phyloP scores from a whole-genome alignment of 2,113 vertebrate species.

The Chamaea fasciata region DNA sequence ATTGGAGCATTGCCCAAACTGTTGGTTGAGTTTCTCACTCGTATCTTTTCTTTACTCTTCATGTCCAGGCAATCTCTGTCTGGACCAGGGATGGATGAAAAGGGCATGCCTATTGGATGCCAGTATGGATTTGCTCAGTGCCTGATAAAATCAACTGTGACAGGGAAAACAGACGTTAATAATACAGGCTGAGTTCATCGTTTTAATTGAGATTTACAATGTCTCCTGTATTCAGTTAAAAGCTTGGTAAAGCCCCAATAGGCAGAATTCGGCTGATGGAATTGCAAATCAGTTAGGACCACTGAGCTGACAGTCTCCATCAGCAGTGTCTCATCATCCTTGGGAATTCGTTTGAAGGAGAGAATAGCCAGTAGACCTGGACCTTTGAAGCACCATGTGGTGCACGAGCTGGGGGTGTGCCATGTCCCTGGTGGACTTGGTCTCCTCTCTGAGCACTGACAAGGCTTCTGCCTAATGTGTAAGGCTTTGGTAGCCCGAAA shows the following conservation, averaged over 20 bases:
- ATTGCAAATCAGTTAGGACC: background rate
- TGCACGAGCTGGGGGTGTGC: background rate
- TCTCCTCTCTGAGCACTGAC: background rate
- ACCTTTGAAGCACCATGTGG: background rate
- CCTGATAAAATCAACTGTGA: background rate
- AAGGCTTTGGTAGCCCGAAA: background rate
- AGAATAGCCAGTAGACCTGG: background rate
- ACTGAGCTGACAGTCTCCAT: slow-evolving; percentile 7
- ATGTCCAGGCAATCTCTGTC: background rate
- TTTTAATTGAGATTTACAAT: slow-evolving; percentile 14
- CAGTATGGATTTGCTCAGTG: background rate
- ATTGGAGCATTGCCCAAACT: background rate
- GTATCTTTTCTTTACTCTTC: background rate
- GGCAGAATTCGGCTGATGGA: background rate
- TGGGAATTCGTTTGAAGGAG: background rate
- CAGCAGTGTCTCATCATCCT: background rate
- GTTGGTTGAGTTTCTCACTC: background rate
- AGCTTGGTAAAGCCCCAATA: background rate
- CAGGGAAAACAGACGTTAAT: background rate
- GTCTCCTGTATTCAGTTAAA: background rate
- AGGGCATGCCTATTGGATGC: background rate
- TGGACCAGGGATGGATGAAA: background rate
- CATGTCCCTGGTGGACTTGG: accelerated
- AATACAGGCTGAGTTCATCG: background rate
- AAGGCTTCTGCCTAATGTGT: background rate